Evolutionary conservation across 23 tunicate species (phyloP).

Genomic region (Styela plicata): DNA sequence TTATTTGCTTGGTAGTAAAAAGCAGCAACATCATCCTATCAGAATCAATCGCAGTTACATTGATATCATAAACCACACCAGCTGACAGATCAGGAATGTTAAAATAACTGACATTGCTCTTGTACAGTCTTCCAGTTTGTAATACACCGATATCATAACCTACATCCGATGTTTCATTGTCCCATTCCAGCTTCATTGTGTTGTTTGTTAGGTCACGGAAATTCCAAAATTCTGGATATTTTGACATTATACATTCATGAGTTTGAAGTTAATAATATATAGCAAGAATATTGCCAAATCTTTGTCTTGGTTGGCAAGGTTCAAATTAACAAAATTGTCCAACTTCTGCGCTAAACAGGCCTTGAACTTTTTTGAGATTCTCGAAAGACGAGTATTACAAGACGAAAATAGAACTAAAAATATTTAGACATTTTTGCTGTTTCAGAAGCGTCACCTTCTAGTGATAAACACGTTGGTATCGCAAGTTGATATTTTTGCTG

Average conservation of each 20-base stretch:
- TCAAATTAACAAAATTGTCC: no score
- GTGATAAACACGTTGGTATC: no score
- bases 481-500: no score
- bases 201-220: not conserved
- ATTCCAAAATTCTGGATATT: conserved; percentile 1
- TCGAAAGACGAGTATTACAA: no score
- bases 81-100: not conserved
- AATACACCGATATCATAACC: not conserved
- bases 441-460: no score
- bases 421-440: no score
- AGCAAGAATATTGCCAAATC: no score
- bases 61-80: not conserved
- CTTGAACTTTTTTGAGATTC: no score
- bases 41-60: not conserved
- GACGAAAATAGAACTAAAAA: no score
- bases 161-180: not conserved
- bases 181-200: not conserved
- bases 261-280: no score
- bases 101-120: not conserved
- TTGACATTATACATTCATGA: not conserved
- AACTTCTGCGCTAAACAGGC: no score
- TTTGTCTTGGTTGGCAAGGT: no score
- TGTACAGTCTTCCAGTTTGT: not conserved
- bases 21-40: not conserved
- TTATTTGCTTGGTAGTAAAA: not conserved